phyloP scores from a whole-genome alignment of 2,797 vertebrate species.

The Borostomias antarcticus region DNA sequence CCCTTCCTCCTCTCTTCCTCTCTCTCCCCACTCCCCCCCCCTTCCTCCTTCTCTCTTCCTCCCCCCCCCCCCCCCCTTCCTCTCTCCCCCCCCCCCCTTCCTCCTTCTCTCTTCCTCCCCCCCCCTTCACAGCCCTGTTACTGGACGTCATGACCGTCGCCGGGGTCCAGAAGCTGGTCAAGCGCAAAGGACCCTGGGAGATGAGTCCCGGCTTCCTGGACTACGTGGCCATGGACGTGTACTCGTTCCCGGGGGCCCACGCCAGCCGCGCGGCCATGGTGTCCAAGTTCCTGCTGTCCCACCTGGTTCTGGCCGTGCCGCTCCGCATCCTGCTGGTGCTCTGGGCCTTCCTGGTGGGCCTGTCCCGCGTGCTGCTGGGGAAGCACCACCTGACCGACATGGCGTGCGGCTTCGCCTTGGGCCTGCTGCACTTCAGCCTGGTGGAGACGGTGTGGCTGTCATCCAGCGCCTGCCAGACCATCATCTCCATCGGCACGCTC shows the following conservation, averaged over 20 bases:
- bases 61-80: neutral
- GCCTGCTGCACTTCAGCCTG: conserved; percentile 90
- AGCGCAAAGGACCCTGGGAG: conserved; percentile 88
- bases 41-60: too few relatives aligned
- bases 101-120: neutral
- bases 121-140: conserved; percentile 80
- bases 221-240: conserved; percentile 89
- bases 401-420: conserved; percentile 87
- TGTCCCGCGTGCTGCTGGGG: conserved; percentile 92
- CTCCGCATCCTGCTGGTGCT: conserved; percentile 90
- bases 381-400: conserved; percentile 93
- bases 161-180: conserved; percentile 89
- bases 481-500: conserved; percentile 88
- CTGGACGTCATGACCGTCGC: conserved; percentile 91
- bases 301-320: conserved; percentile 93
- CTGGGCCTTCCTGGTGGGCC: conserved; percentile 90
- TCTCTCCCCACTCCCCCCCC: too few relatives aligned
- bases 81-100: too few relatives aligned
- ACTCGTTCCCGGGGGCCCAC: conserved; percentile 90
- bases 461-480: conserved; percentile 90
- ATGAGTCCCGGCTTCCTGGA: conserved; percentile 86
- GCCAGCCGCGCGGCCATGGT: conserved; percentile 94
- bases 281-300: conserved; percentile 93
- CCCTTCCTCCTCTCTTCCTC: neutral
- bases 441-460: conserved; percentile 95